Base-by-base conservation (phyloP, 2,888 invertebrate species). In the Drosophila imparisetae region DNA sequence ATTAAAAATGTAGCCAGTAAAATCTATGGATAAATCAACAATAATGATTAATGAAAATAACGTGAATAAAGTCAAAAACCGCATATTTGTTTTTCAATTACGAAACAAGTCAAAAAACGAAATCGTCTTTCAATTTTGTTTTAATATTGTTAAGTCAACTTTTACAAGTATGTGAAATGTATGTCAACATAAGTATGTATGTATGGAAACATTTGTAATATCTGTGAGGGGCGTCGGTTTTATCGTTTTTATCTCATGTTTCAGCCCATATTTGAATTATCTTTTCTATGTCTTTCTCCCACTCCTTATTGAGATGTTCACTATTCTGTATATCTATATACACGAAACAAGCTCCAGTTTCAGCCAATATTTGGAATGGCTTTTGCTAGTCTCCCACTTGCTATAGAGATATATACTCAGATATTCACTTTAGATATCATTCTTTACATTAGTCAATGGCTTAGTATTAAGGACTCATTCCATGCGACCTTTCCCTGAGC, bases 1-100 rank as follows among this genome's bases (percentile, higher is more conserved):
- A 75, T 68, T 72, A 85, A 80, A 73, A n/a, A 61, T 27, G 30
- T 85, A 83, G 83, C 66, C 48, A 66, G 80, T 83, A 83, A 81
- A 83, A 81, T 69, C 63, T 65, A 78, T 67, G 57, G 62, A 74
- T 78, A 75, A 78, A 74, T 64, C 54, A 74, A 80, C 64, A 82
- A 82, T 78, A 78, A 85, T 73, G 63, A 75, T 66, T 73, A 72
- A 75, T 73, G 63, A 77, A 80, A 61, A 78, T 54, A 71, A 64
- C 49, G 34, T 48, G 18, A 64, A 69, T 65, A 58, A 65, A 62
- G 13, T 54, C 34, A 65, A 55, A 29, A 54, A 24, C 11, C 24
- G 45, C 8, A 45, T 34, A 52, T 24, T 27, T 36, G 15, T 53
- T 66, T 38, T 38, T 34, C 27, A 45, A 53, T 45, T 29, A 29